Conservation (phyloP, 2,888 invertebrate species). For the Gonocerus acuteangulatus region DNA sequence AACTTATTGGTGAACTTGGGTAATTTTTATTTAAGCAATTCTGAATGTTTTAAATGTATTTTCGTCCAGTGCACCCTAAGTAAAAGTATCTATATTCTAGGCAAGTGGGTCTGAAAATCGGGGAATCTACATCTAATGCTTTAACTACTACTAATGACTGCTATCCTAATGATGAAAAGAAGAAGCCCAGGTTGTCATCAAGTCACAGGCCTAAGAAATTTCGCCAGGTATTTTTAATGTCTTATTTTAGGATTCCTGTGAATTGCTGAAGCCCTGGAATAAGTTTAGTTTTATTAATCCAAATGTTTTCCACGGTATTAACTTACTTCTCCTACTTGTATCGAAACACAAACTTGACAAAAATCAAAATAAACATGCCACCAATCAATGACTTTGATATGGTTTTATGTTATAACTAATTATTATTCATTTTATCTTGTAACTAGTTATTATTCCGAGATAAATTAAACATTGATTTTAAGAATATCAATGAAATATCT, state of each 20-base stretch:
- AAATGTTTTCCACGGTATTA: no score
- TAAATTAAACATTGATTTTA: no score
- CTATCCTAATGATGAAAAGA: conserved; percentile 27
- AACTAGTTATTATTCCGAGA: no score
- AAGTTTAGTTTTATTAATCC: neutral
- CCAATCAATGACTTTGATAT: no score
- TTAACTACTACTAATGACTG: conserved; percentile 10
- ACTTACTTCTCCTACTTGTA: no score
- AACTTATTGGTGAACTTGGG: conserved; percentile 31
- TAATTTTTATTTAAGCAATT: neutral
- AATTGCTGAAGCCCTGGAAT: neutral
- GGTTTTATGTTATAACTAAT: no score
- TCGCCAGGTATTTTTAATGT: neutral
- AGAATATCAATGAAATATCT: no score
- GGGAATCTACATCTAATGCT: conserved; percentile 21
- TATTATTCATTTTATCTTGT: no score
- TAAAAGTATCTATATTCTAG: conserved; percentile 18
- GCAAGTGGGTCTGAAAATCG: conserved; percentile 33
- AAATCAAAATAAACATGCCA: no score
- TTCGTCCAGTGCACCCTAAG: no score
- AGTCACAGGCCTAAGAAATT: conserved; percentile 10
- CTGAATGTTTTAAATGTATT: no score
- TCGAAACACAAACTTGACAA: no score
- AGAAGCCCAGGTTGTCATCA: conserved; percentile 12
- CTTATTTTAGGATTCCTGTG: neutral